A percentile compares a stretch with the other conserved stretches of the same genome.
phyloP scores from a whole-genome alignment of 1,140 invertebrate species.

The Mamestra configurata region DNA sequence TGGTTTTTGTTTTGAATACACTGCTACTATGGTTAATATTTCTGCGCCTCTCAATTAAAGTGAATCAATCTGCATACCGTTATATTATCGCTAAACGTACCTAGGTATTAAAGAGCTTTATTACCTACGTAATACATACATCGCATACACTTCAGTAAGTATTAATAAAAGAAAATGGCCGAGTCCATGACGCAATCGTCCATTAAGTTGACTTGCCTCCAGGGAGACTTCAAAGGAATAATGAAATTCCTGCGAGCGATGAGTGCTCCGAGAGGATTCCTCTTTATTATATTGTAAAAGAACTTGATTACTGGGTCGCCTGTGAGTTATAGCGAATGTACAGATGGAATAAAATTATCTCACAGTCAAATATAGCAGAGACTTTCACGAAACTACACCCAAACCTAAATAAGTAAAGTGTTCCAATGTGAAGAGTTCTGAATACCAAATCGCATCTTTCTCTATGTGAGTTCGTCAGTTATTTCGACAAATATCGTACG shows the following conservation, averaged over 20 bases:
- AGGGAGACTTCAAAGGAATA: slow-evolving; percentile 2
- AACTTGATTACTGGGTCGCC: neutral
- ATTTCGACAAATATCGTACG: no score
- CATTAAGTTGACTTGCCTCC: slow-evolving; percentile 1
- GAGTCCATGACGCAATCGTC: neutral
- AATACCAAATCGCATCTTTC: no score
- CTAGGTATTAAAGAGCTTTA: neutral
- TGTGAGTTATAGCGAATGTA: neutral
- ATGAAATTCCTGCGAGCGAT: slow-evolving; percentile 27
- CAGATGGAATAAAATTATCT: neutral
- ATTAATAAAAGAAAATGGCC: slow-evolving; percentile 9
- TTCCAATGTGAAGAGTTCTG: no score
- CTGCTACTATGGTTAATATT: no score
- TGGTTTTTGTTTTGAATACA: no score
- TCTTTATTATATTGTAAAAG: slow-evolving; percentile 26
- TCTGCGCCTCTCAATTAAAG: neutral
- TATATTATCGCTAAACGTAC: neutral
- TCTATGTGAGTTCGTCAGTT: no score
- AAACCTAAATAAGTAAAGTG: no score
- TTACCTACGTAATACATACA: neutral
- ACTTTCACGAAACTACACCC: no score
- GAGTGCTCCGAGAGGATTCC: neutral
- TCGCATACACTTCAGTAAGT: neutral
- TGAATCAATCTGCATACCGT: neutral
- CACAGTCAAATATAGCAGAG: no score